phyloP scores from a whole-genome alignment of 53 echinoderm and acorn worm genomes.

The Paracentrotus lividus region DNA sequence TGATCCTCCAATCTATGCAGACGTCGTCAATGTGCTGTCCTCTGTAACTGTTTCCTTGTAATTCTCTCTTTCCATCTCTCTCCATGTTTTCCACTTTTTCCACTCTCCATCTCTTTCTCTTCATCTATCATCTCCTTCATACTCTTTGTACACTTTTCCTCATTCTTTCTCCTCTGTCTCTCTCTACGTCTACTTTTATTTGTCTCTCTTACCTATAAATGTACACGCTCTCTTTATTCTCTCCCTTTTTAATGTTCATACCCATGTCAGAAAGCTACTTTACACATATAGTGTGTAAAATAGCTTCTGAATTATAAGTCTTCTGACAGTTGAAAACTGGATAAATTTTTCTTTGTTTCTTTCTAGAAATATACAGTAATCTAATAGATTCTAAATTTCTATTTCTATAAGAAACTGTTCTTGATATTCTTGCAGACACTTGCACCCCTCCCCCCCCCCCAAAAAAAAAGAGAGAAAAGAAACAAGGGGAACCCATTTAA shows the following conservation, averaged over 20 bases:
- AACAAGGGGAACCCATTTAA: no score
- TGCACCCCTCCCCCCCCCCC: background rate
- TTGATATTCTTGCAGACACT: background rate
- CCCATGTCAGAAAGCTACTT: no score
- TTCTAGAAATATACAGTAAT: no score
- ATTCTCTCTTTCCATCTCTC: background rate
- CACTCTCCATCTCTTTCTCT: background rate
- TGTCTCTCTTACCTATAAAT: background rate
- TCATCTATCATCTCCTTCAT: background rate
- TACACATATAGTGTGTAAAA: no score
- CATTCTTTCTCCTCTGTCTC: background rate
- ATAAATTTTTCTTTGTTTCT: no score
- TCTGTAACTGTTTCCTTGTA: background rate
- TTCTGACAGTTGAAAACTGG: no score
- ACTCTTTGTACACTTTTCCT: background rate
- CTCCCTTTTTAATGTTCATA: no score
- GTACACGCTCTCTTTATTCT: no score
- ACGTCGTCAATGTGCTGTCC: background rate
- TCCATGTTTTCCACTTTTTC: background rate
- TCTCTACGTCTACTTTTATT: background rate
- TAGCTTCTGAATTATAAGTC: no score
- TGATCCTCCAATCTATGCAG: background rate
- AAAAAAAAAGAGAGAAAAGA: background rate
- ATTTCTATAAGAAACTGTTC: background rate
- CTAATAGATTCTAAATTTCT: background rate